A percentile compares a stretch with the other conserved stretches of the same genome.
phyloP scores from a whole-genome alignment of 2,797 vertebrate genomes.

The Sebastolobus altivelis region DNA sequence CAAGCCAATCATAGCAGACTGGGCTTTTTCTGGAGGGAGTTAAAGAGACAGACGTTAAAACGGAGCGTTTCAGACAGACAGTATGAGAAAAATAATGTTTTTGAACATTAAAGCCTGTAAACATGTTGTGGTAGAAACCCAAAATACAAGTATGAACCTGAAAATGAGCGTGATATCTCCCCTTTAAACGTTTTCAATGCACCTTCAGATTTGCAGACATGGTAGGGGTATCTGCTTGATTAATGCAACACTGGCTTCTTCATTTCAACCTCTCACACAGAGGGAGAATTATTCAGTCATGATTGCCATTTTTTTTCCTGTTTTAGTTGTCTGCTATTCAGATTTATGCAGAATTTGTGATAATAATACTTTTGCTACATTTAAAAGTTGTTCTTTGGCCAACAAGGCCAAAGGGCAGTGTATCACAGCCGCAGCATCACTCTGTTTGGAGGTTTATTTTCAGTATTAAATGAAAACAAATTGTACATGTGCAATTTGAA shows the following conservation, averaged over 20 bases:
- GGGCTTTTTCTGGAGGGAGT: not conserved
- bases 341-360: conserved; percentile 1
- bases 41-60: not conserved
- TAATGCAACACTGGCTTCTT: conserved; percentile 33
- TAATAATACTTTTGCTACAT: not conserved
- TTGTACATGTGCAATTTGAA: conserved; percentile 32
- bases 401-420: conserved; percentile 2
- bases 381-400: conserved; percentile 2
- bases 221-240: conserved; percentile 50
- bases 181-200: not conserved
- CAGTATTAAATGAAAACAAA: conserved; percentile 38
- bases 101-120: not conserved
- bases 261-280: conserved; percentile 25
- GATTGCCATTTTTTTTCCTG: conserved; percentile 4
- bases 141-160: not conserved
- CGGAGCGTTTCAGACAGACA: not conserved
- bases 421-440: not conserved
- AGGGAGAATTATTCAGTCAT: conserved; percentile 24
- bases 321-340: conserved; percentile 10
- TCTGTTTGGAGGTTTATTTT: conserved; percentile 30
- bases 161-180: not conserved
- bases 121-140: not conserved
- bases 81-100: not conserved
- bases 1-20: not conserved
- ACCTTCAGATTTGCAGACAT: conserved; percentile 13